Conservation (phyloP, 2,888 invertebrate genomes). For the Parnassius smintheus region DNA sequence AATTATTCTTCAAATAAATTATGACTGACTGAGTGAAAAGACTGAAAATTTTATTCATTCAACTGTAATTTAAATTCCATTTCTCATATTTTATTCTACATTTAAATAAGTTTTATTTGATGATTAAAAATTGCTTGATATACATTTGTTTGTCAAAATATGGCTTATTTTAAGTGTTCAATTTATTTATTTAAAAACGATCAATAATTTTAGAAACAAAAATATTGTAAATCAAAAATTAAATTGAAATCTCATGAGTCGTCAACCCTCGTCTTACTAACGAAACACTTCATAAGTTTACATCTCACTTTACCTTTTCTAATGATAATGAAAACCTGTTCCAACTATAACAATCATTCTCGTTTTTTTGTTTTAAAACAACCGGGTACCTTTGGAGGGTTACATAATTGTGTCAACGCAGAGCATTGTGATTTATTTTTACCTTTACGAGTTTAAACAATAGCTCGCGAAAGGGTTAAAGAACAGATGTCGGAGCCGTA, state of each 20-base stretch:
- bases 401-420: slow-evolving; percentile 74
- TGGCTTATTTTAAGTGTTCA: no score
- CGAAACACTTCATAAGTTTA: slow-evolving; percentile 61
- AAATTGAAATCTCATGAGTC: slow-evolving; percentile 15
- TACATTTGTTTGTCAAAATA: no score
- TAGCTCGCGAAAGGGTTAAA: slow-evolving; percentile 47
- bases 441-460: slow-evolving; percentile 65
- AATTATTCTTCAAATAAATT: no score
- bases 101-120: no score
- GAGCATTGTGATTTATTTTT: slow-evolving; percentile 51
- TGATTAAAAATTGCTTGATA: no score
- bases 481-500: slow-evolving; percentile 62
- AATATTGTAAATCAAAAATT: neutral
- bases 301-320: slow-evolving; percentile 76
- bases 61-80: no score
- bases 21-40: no score
- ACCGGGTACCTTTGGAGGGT: slow-evolving; percentile 48
- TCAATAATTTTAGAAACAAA: no score
- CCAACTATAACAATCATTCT: slow-evolving; percentile 59
- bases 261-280: slow-evolving; percentile 54
- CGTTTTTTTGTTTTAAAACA: slow-evolving; percentile 74
- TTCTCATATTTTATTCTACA: no score
- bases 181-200: no score
- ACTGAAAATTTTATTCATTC: no score
- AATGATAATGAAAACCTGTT: slow-evolving; percentile 79